phyloP scores from a whole-genome alignment of 2,113 vertebrate genomes.

The Dermatemys mawii region DNA sequence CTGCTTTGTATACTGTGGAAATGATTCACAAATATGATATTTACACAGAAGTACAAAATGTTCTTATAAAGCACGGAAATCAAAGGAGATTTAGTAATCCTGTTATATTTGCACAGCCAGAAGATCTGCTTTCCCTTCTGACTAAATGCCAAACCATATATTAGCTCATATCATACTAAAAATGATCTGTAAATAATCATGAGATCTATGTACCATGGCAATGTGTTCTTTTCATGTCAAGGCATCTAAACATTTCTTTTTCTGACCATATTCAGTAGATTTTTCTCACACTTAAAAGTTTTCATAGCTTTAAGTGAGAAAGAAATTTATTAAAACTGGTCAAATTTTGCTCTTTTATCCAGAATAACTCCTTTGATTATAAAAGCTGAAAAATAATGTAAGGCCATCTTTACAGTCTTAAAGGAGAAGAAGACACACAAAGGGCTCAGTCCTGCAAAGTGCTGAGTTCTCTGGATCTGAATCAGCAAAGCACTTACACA shows the following conservation, averaged over 20 bases:
- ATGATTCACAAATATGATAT: constrained; percentile 13
- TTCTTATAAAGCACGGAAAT: constrained; percentile 12
- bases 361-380: background rate
- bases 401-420: background rate
- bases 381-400: background rate
- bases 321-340: background rate
- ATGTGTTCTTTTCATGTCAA: background rate
- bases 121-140: background rate
- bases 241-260: background rate
- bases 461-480: background rate
- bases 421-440: background rate
- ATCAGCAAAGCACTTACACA: background rate
- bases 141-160: background rate
- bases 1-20: constrained; percentile 12
- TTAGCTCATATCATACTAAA: background rate
- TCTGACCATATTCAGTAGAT: background rate
- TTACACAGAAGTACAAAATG: constrained; percentile 27
- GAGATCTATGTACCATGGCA: background rate
- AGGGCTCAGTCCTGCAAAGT: fast-evolving
- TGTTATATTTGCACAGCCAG: background rate
- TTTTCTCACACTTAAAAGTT: background rate
- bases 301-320: background rate
- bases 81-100: background rate
- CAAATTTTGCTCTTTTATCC: background rate
- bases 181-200: background rate